Base-by-base conservation (phyloP, 2,797 vertebrate genomes). In the Pseudomugil gertrudae region DNA sequence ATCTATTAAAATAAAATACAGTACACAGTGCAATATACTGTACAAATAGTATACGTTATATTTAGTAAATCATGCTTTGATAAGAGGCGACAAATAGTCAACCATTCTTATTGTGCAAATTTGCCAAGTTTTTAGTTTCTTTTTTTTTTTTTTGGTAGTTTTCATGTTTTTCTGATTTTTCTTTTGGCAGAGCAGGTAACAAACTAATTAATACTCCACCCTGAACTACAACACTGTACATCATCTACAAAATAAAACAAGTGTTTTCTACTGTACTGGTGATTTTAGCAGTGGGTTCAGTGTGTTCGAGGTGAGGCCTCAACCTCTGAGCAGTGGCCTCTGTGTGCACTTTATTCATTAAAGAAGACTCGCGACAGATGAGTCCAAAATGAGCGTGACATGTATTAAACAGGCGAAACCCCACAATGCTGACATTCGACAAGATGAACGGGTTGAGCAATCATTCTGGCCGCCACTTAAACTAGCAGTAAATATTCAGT, bases 361-460 rank as follows among this genome's bases (percentile, higher is more conserved):
- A 72, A 83, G 69, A 84, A 72, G 72, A 85, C 81, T 77, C 60
- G 84, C 53, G 45, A 80, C 86, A 92, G 89, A 90, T 86, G 84
- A 90, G 84, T 79, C 23, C 65, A 88, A 89, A 92, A 89, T 84
- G 53, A 90, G 88, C 88, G 84, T 93, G 92, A 90, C 89, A 63
- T 59, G 84, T 86, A 88, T 91, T 92, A 90, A 92, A 90, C 88
- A 91, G 88, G 86, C 90, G 40, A 82, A 87, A 80, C 87, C 77
- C 77, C 72, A 14, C 76, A 73, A 67, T 66, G 70, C 78, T 81
- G 86, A 90, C 84, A 21, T 90, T 83, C 88, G 91, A 92, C 89
- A 93, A 87, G 88, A 87, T 87, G 86, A 85, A 84, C 76, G 77
- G 79, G 60, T 72, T 78, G 72, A 40, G 88, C 74, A 63, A 76